Percentiles rank a stretch among this genome's conserved stretches.
Evolutionary conservation across 2,113 vertebrate genomes (phyloP).

Genomic region (Burhinus oedicnemus): DNA sequence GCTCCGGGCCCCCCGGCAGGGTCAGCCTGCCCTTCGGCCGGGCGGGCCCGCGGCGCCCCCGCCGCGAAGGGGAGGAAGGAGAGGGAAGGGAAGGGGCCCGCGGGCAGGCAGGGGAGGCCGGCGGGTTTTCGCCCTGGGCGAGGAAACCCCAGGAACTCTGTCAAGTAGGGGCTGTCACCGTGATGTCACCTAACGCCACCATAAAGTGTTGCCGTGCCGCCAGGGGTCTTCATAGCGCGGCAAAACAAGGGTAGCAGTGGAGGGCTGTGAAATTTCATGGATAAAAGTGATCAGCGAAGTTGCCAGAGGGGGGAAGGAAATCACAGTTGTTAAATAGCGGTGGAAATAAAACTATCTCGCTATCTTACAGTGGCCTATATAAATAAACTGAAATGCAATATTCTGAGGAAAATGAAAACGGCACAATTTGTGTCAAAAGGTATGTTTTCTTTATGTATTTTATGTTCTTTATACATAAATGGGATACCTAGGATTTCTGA

Average conservation of each 20-base stretch:
- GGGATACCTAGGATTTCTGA: fast-evolving
- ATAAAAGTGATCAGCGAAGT: fast-evolving
- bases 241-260: fast-evolving
- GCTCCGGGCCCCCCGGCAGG: fast-evolving
- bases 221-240: too few species aligned
- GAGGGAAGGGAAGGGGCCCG: too few species aligned
- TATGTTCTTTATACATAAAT: fast-evolving
- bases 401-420: not conserved
- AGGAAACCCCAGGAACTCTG: not conserved
- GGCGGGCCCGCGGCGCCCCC: too few species aligned
- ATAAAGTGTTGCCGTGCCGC: fast-evolving
- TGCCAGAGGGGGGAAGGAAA: fast-evolving
- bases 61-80: not conserved
- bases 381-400: fast-evolving
- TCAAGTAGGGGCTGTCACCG: fast-evolving
- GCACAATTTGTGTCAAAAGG: not conserved
- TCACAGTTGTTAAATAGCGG: not conserved
- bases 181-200: not conserved
- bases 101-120: too few species aligned
- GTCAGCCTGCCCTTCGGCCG: too few species aligned
- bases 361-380: fast-evolving
- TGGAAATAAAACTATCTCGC: not conserved
- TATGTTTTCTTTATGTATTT: not conserved
- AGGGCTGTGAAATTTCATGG: fast-evolving
- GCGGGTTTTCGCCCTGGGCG: not conserved